Evolutionary conservation across 2,113 vertebrate species (phyloP), one percentile per base, ranked within the genome.

Genomic region (Mormyrus iriodes): DNA sequence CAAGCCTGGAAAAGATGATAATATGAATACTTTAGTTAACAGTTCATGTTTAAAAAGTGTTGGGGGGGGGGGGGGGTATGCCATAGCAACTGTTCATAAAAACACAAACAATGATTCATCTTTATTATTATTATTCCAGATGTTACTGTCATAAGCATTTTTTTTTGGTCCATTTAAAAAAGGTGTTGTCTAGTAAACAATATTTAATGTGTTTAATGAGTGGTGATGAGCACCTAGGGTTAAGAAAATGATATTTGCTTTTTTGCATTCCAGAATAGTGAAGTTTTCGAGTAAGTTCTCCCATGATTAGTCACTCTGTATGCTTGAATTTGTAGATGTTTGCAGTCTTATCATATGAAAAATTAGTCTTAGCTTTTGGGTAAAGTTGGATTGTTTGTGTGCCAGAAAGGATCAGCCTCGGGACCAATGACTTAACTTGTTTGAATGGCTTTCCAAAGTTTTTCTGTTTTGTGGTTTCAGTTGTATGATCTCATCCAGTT

Each of bases 41-140:
- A 51, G 52, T 87, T 58, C n/a, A 86, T 52, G 58, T 90, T 90
- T 65, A 35, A 61, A 19, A 61, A 73, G 76, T 1, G 55, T 58
- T 13, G 53, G 58, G 55, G 24, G 12, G 0, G 5, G 55, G 55
- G 55, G 55, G 2, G 1, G 2, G 86, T 87, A 89, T 84, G 46
- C 92, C 55, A 92, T 93, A 90, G 91, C 55, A 89, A 95, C 93
- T 48, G 76, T 88, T 79, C 76, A 86, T 89, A 86, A 90, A 85
- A 39, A 89, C 88, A 93, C 91, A 93, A 87, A 88, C 58, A 89
- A 65, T 49, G 83, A 84, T 39, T 15, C n/a, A 69, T 55, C 76
- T 15, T 85, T 49, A 9, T 53, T 44, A 61, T 85, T 73, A 73
- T 82, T 46, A 52, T 52, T 86, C 55, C 53, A 61, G 35, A 51